These are phyloP conservation scores for Myodes glareolus DNA, from an alignment of 2,113 vertebrate species.

Conservation along the genomic window DNA sequence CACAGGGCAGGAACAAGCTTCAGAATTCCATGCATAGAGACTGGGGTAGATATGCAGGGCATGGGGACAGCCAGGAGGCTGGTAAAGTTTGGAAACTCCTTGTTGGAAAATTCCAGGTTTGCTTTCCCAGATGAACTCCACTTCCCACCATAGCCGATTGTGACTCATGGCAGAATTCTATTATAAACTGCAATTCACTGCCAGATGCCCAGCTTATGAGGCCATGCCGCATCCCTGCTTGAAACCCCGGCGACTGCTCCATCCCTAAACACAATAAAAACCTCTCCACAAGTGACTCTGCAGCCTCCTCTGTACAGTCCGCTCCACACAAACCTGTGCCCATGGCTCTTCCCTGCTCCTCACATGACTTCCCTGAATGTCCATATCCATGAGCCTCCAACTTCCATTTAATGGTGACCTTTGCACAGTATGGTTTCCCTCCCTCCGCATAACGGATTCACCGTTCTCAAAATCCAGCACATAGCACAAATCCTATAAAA, in stretches of 20 bases:
- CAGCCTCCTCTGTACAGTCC: background rate
- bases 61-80: background rate
- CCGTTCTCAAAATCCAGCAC: background rate
- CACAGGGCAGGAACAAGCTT: background rate
- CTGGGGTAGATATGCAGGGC: rapidly evolving
- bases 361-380: background rate
- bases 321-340: background rate
- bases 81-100: background rate
- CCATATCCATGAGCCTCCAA: background rate
- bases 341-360: background rate
- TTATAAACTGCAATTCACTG: background rate
- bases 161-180: background rate
- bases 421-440: background rate
- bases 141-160: background rate
- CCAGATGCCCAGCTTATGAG: background rate
- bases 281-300: background rate
- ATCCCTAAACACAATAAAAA: background rate
- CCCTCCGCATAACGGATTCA: background rate
- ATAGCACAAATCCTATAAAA: conserved; percentile 23
- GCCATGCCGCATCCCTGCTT: background rate
- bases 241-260: background rate
- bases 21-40: background rate
- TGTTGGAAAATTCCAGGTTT: background rate
- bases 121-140: background rate
- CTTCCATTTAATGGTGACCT: background rate